Percentiles rank a stretch among this genome's conserved stretches.
These are phyloP conservation scores for Platichthys stellatus DNA, from an alignment of 2,113 vertebrate genomes.

Conservation along the genomic window DNA sequence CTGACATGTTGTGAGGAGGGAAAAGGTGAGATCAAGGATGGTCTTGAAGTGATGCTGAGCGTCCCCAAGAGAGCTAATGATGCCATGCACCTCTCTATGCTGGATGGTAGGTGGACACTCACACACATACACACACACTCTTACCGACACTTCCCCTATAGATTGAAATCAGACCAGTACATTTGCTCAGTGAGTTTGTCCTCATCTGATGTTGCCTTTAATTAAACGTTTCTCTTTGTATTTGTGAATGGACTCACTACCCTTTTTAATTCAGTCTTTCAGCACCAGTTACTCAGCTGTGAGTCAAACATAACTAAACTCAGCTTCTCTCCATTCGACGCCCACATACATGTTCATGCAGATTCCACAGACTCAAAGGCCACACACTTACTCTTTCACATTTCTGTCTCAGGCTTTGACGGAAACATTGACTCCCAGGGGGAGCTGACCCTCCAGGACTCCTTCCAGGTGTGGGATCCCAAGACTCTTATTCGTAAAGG, in stretches of 20 bases:
- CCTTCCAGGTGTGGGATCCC: slow-evolving; percentile 99
- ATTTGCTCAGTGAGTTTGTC: neutral
- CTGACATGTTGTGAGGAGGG: slow-evolving; percentile 98
- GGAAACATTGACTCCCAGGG: slow-evolving; percentile 99
- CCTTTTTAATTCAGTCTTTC: slow-evolving; percentile 4
- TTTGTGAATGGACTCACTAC: slow-evolving; percentile 14
- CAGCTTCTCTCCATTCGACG: slow-evolving; percentile 1
- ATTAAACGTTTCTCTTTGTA: neutral
- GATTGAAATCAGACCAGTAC: neutral
- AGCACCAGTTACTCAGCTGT: slow-evolving; percentile 18
- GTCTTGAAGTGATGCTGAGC: slow-evolving; percentile 98
- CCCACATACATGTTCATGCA: slow-evolving; percentile 28
- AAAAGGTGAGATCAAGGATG: slow-evolving; percentile 99
- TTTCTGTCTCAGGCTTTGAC: slow-evolving; percentile 87
- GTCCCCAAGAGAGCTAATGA: slow-evolving; percentile 99
- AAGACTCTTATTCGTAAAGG: slow-evolving; percentile 98
- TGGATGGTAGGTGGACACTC: slow-evolving; percentile 87
- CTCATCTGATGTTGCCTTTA: neutral
- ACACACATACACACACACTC: neutral
- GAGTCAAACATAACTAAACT: slow-evolving; percentile 24
- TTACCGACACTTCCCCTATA: neutral
- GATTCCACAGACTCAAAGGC: neutral
- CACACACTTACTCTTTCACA: neutral
- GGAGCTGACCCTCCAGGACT: slow-evolving; percentile 98
- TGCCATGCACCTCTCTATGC: slow-evolving; percentile 99